Base-by-base conservation (phyloP, 2,113 vertebrate species). In the Amphiprion percula region DNA sequence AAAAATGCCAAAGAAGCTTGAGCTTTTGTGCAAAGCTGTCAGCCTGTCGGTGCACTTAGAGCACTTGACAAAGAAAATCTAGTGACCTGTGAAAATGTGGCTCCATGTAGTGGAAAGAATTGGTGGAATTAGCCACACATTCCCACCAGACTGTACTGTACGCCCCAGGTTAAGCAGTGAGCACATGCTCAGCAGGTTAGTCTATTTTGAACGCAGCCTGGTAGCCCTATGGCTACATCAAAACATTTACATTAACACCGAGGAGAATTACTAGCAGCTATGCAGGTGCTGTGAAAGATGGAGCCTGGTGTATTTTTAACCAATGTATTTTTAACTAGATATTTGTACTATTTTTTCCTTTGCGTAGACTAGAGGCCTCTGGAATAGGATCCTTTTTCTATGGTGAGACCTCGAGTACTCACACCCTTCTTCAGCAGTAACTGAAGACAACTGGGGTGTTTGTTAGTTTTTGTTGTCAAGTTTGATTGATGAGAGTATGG, bases 261-360 rank as follows among this genome's bases (percentile, higher is more conserved):
- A 70, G 61, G 76, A 78, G 61, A 66, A 65, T 59, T 16, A 19
- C 52, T 4, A 44, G 56, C 63, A 58, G 65, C 81, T 28, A 52
- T 69, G 39, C 62, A 61, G 84, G 81, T 86, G 87, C 63, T 84
- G 11, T 21, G 59, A 19, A 62, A 0, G 30, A 21, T 7, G 28
- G 46, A 54, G n/a, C 61, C 59, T 0, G 30, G 63, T 79, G 73
- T 93, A 91, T 91, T 91, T 90, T 84, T 82, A 85, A 80, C 65
- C 46, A 1, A 59, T 74, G 78, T 91, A 92, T 93, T 92, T 92
- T 90, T 79, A 86, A 56, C 78, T 2, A 8, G 61, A 68, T 83
- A 90, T 92, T 86, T 91, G 71, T 78, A 44, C 82, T 73, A 84
- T 91, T 77, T 86, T 90, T 91, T 78, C 86, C 77, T 69, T 68